Conservation (phyloP, 2,888 invertebrate genomes). For the Acleris emargana region DNA sequence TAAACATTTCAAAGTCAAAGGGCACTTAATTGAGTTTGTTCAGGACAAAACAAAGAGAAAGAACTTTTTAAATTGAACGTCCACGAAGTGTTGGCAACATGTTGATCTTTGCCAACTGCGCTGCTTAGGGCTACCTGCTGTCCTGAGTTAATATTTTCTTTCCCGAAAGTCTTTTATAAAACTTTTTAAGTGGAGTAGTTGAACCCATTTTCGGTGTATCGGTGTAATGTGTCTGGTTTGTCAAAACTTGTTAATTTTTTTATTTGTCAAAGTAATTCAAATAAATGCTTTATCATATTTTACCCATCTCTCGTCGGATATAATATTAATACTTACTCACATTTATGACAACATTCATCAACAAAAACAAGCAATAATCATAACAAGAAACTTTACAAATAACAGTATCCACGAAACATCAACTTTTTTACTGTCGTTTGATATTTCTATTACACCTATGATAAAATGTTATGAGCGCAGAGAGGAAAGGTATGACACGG, state of each 20-base stretch:
- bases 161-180: conserved; percentile 37
- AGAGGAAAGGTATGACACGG: conserved; percentile 51
- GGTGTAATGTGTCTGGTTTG: neutral
- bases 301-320: neutral
- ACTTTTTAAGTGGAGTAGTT: conserved; percentile 2
- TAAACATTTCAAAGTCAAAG: conserved; percentile 75
- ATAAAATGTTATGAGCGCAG: conserved; percentile 74
- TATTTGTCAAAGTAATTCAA: neutral
- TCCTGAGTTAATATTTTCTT: conserved; percentile 77
- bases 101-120: conserved; percentile 76
- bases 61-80: conserved; percentile 82
- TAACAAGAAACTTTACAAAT: conserved; percentile 65
- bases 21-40: conserved; percentile 83
- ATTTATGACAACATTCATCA: conserved; percentile 48
- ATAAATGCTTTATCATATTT: neutral
- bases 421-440: conserved; percentile 73
- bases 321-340: conserved; percentile 12
- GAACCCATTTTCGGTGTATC: neutral
- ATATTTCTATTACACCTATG: conserved; percentile 80
- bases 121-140: conserved; percentile 54
- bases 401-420: conserved; percentile 55
- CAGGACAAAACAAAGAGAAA: conserved; percentile 81
- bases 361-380: conserved; percentile 68
- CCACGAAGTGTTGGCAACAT: conserved; percentile 81
- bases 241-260: too few species aligned